These are phyloP conservation scores for Barypeithes pellucidus DNA, from an alignment of 2,888 invertebrate genomes.

Conservation along the genomic window DNA sequence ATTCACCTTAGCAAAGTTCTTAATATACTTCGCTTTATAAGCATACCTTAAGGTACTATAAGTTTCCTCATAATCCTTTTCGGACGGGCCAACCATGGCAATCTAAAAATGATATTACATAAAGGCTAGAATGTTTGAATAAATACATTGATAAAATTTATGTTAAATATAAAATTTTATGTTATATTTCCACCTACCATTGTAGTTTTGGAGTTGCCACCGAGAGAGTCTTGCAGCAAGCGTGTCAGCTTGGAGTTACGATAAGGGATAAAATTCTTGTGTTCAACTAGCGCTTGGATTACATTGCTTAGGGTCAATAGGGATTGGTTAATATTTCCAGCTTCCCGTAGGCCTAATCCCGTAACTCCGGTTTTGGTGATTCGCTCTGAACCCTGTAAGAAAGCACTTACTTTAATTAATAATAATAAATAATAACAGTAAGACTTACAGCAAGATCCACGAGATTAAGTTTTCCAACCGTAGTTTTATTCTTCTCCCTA, in stretches of 20 bases:
- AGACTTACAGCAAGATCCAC: slow-evolving; percentile 93
- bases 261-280: slow-evolving; percentile 98
- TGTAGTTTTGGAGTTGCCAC: slow-evolving; percentile 96
- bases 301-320: slow-evolving; percentile 98
- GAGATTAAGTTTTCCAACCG: slow-evolving; percentile 96
- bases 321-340: slow-evolving; percentile 98
- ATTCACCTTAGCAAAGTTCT: slow-evolving; percentile 96
- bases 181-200: slow-evolving; percentile 78
- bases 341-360: slow-evolving; percentile 94
- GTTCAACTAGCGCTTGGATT: slow-evolving; percentile 97
- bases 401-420: not conserved
- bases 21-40: slow-evolving; percentile 97
- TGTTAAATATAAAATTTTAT: too few species aligned
- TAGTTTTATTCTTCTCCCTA: slow-evolving; percentile 86
- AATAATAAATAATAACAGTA: slow-evolving; percentile 11
- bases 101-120: slow-evolving; percentile 76
- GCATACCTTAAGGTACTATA: slow-evolving; percentile 97
- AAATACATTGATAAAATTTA: too few species aligned
- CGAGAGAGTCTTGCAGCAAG: slow-evolving; percentile 95
- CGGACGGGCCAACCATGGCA: slow-evolving; percentile 97
- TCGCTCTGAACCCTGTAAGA: slow-evolving; percentile 91
- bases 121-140: not conserved
- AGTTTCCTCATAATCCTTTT: slow-evolving; percentile 96
- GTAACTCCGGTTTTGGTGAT: slow-evolving; percentile 97
- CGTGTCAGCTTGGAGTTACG: slow-evolving; percentile 97